Conservation (phyloP, 1,140 invertebrate genomes). For the Episyrphus balteatus region DNA sequence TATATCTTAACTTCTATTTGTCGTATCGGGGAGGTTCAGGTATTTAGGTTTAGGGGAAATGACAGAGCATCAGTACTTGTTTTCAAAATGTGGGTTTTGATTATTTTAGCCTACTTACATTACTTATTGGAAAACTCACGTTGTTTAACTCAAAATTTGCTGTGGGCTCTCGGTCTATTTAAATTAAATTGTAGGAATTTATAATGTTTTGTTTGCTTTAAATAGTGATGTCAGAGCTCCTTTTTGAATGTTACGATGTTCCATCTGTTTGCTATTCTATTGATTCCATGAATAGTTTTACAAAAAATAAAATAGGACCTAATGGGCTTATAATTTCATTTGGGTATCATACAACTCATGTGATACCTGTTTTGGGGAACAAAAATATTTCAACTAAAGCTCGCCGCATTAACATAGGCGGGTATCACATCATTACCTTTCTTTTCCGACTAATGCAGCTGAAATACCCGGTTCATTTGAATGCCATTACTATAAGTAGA, state of each 20-base stretch:
- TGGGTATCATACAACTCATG: constrained; percentile 79
- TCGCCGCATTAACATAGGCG: constrained; percentile 77
- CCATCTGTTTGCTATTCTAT: constrained; percentile 78
- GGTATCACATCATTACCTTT: constrained; percentile 73
- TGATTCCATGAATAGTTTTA: constrained; percentile 74
- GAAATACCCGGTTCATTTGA: constrained; percentile 85
- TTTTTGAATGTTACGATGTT: constrained; percentile 89
- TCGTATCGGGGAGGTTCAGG: too few relatives aligned
- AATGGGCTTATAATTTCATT: constrained; percentile 69
- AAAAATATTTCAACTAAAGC: constrained; percentile 55
- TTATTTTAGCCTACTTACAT: too few relatives aligned
- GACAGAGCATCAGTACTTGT: too few relatives aligned
- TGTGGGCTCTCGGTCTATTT: too few relatives aligned
- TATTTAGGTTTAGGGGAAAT: too few relatives aligned
- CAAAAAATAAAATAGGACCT: constrained; percentile 51
- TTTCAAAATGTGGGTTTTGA: too few relatives aligned
- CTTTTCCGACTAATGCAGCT: constrained; percentile 84
- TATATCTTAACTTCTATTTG: too few relatives aligned
- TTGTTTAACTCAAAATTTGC: too few relatives aligned
- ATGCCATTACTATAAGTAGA: constrained; percentile 72
- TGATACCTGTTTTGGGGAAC: constrained; percentile 72
- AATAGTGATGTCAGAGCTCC: constrained; percentile 83
- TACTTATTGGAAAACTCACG: too few relatives aligned
- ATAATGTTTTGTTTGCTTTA: constrained; percentile 4
- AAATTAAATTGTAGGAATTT: too few relatives aligned